These are phyloP conservation scores for Drosophila saltans DNA, from an alignment of 1,140 invertebrate species.

Conservation along the genomic window DNA sequence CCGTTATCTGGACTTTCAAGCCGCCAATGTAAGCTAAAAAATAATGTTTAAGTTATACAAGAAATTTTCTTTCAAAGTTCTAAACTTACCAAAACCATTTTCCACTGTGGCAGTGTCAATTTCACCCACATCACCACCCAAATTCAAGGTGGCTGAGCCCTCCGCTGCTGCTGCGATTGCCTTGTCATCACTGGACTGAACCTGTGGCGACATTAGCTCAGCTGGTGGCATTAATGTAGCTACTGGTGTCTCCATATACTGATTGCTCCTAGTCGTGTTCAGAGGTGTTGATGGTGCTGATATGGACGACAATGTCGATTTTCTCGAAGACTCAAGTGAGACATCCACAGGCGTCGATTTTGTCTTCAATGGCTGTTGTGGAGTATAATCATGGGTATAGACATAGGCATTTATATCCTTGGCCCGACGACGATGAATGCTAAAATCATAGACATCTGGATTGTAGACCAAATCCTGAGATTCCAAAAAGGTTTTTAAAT, in stretches of 20 bases:
- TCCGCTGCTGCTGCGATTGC: conserved; percentile 26
- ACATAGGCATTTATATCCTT: conserved; percentile 85
- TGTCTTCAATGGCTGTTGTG: conserved; percentile 59
- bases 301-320: conserved; percentile 33
- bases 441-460: conserved; percentile 86
- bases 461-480: conserved; percentile 84
- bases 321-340: conserved; percentile 45
- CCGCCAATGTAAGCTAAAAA: conserved; percentile 87
- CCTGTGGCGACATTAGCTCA: conserved; percentile 71
- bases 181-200: conserved; percentile 23
- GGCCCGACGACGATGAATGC: conserved; percentile 85
- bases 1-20: conserved; percentile 88
- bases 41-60: no score
- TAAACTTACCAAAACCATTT: conserved; percentile 50
- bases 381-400: conserved; percentile 78
- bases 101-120: conserved; percentile 29
- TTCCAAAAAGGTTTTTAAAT: conserved; percentile 86
- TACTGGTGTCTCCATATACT: conserved; percentile 75
- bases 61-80: not conserved
- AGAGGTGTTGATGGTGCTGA: conserved; percentile 35
- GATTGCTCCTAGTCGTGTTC: conserved; percentile 33
- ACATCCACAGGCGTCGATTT: conserved; percentile 52
- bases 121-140: not conserved
- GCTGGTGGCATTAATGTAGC: conserved; percentile 69
- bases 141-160: not conserved